These are phyloP conservation scores for Scelioninae gen. 2 DNA, from an alignment of 2,888 invertebrate genomes.

Conservation along the genomic window DNA sequence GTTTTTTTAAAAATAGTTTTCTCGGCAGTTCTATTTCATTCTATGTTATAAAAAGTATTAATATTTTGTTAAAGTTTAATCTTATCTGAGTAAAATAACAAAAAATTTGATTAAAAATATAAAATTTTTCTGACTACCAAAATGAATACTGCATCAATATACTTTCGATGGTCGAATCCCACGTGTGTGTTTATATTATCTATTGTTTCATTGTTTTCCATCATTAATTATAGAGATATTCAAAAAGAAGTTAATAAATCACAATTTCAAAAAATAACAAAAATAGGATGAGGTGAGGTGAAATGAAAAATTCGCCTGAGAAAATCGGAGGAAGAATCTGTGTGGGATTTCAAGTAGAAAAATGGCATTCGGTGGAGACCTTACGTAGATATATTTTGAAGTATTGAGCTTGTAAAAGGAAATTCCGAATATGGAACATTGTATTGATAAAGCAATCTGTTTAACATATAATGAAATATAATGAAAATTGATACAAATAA, in stretches of 20 bases:
- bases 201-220: constrained; percentile 4
- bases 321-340: constrained; percentile 35
- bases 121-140: too few relatives aligned
- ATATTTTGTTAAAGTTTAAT: too few relatives aligned
- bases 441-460: constrained; percentile 8
- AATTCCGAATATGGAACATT: constrained; percentile 37
- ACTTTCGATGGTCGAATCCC: too few relatives aligned
- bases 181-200: too few relatives aligned
- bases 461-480: constrained; percentile 24
- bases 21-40: too few relatives aligned
- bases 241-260: constrained; percentile 36
- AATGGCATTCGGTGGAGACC: constrained; percentile 47
- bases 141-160: too few relatives aligned
- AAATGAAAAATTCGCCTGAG: constrained; percentile 54
- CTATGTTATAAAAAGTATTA: too few relatives aligned
- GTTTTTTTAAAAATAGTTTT: too few relatives aligned
- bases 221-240: constrained; percentile 19
- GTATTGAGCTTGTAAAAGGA: constrained; percentile 38
- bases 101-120: too few relatives aligned
- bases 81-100: too few relatives aligned
- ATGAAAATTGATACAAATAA: too few relatives aligned
- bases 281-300: constrained; percentile 44
- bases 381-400: constrained; percentile 35
- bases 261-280: constrained; percentile 23
- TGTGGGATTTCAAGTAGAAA: constrained; percentile 56